phyloP scores from a whole-genome alignment of 1,140 invertebrate species.

The Zaprionus gabonicus region DNA sequence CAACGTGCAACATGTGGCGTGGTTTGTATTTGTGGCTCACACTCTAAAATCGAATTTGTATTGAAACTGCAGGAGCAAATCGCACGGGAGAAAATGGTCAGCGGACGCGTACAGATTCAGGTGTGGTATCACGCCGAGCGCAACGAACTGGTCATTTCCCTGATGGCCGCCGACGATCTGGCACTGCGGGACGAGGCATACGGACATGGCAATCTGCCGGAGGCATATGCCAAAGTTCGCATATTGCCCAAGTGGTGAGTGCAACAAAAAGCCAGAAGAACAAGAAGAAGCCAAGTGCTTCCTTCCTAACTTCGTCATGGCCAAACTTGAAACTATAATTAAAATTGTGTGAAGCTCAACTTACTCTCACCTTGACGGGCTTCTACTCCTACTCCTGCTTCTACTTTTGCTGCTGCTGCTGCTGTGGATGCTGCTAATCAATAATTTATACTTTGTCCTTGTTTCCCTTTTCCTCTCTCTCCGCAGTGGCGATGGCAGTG shows the following conservation, averaged over 20 bases:
- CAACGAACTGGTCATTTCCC: constrained; percentile 91
- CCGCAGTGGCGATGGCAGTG: constrained; percentile 88
- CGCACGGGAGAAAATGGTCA: constrained; percentile 89
- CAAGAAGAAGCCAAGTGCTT: background rate
- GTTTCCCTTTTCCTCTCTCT: constrained; percentile 1
- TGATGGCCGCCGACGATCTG: constrained; percentile 93
- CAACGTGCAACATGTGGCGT: background rate
- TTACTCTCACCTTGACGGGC: background rate
- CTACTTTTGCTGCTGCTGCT: background rate
- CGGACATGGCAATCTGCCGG: constrained; percentile 90
- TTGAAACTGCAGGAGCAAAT: constrained; percentile 88
- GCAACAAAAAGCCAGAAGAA: background rate
- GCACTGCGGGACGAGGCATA: constrained; percentile 90
- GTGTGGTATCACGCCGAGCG: constrained; percentile 94
- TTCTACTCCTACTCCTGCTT: too few relatives aligned
- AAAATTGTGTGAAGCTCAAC: background rate
- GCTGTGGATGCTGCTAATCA: background rate
- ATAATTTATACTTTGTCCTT: background rate
- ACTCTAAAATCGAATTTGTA: constrained; percentile 2
- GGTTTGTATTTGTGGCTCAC: background rate
- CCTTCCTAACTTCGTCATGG: background rate
- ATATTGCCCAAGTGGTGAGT: constrained; percentile 91
- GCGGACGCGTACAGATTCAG: constrained; percentile 92
- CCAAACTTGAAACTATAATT: constrained; percentile 4
- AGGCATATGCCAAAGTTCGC: constrained; percentile 92